Evolutionary conservation across 2,888 invertebrate genomes (phyloP), one percentile per base, ranked within the genome.

Genomic region (Epistrophe eligans): DNA sequence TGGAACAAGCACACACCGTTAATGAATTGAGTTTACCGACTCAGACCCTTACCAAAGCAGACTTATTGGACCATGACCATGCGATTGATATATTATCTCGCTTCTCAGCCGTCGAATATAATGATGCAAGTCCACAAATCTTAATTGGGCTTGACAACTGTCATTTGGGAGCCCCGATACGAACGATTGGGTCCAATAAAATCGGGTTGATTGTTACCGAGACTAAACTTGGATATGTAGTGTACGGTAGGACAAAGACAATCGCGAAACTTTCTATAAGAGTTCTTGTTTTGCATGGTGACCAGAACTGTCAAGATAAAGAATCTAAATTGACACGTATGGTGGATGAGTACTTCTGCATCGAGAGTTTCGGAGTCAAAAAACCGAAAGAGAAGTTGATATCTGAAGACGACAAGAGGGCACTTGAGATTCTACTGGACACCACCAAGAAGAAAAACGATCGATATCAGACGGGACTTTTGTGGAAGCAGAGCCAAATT

Each of bases 391-490:
- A 48, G 3, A 24, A 9, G 38, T 10, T 4, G 8, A 19, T 55
- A 1, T 43, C 19, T 11, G 40, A 13, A 38, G 15, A 17, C 0
- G 84, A 82, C 11, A 35, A 57, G 4, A 57, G 70, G 17, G 77
- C 70, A 48, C 89, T 24, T 57, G 52, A 17, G 2, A 40, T 70
- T 10, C 10, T 70, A 19, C 28, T 43, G 17, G 43, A 9, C 15
- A 15, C 19, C 0, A 55, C 55, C 7, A 35, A 15, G 19, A 38
- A 38, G 13, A 13, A 19, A 1, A 43, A 35, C 15, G n/a, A 43
- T 32, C n/a, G 79, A 84, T 52, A 77, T 77, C 38, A 9, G 9
- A 45, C n/a, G 1, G 79, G 81, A 9, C 48, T 48, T 48, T 17
- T 17, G 48, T 17, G 48, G 17, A 48, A 48, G 17, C 17, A 48